These are phyloP conservation scores for Benitochromis conjunctus DNA, from an alignment of 2,113 vertebrate species.

Conservation along the genomic window DNA sequence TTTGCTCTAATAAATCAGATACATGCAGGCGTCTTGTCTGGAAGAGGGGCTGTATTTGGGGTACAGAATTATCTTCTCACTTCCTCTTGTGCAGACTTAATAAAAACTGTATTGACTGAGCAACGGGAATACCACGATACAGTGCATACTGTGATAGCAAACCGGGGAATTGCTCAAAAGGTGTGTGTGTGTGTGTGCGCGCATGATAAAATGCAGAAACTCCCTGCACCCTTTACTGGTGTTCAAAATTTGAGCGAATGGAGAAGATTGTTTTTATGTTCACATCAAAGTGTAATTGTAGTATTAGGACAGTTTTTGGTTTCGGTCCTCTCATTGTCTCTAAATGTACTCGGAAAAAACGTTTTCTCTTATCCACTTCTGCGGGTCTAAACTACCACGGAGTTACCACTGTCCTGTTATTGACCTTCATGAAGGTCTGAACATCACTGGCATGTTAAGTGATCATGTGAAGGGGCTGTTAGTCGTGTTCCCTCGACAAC, in stretches of 20 bases:
- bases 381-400: background rate
- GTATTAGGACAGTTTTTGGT: background rate
- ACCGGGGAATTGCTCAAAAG: background rate
- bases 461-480: constrained; percentile 38
- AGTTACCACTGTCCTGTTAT: background rate
- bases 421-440: background rate
- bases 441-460: constrained; percentile 48
- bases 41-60: background rate
- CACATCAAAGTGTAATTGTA: background rate
- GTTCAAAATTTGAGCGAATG: background rate
- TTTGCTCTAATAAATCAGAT: background rate
- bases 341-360: background rate
- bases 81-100: background rate
- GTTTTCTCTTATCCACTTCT: background rate
- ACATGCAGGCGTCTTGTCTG: fast-evolving
- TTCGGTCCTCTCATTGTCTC: background rate
- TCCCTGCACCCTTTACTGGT: background rate
- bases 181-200: no score
- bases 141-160: background rate
- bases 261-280: background rate
- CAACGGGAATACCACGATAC: background rate
- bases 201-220: background rate
- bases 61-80: background rate
- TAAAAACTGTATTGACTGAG: background rate
- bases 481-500: background rate